Evolutionary conservation across 2,113 vertebrate genomes (phyloP), one percentile per base, ranked within the genome.

Genomic region (Chamaetylas fuelleborni): DNA sequence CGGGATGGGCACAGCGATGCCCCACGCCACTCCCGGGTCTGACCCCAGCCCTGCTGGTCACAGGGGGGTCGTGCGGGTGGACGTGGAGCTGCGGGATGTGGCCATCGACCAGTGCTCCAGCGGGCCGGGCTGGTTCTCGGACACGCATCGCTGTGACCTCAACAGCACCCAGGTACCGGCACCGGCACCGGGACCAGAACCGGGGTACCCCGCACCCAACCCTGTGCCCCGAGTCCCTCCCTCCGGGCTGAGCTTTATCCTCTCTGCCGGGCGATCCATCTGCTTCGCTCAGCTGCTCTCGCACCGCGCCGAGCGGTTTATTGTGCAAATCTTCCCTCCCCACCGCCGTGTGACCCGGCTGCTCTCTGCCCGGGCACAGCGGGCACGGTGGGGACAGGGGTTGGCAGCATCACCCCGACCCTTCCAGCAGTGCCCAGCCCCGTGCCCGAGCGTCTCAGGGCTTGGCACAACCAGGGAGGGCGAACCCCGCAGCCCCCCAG

Each of bases 161-260:
- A 99, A 99, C 97, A 99, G 97, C 97, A 99, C 99, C 95, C 97
- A 99, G 99, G 99, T 99, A 98, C 96, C 56, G 29, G 97, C 97
- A 34, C 34, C 1, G 0, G 40, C 22, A 23, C 9, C 38, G 40
- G 34, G 24, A 34, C 28, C 1, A 0, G 36, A 22, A 23, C 9
- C 38, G 48, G 29, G 29, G 34, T 1, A 29, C 61, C 70, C 54
- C 33, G 9, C 83, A 22, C 25, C 83, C 43, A 6, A 23, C 22
- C 67, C 58, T 71, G 72, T 3, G 16, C n/a, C 1, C 22, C 23
- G 1, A 4, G 13, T 91, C 78, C 51, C 62, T 69, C 73, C 50
- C 90, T 80, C 20, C 12, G 12, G 51, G 5, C 78, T 80, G 62
- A 82, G 87, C 87, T 91, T 91, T 86, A 93, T 95, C 94, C 93